phyloP scores from a whole-genome alignment of 2,113 vertebrate species.

The Upupa epops region DNA sequence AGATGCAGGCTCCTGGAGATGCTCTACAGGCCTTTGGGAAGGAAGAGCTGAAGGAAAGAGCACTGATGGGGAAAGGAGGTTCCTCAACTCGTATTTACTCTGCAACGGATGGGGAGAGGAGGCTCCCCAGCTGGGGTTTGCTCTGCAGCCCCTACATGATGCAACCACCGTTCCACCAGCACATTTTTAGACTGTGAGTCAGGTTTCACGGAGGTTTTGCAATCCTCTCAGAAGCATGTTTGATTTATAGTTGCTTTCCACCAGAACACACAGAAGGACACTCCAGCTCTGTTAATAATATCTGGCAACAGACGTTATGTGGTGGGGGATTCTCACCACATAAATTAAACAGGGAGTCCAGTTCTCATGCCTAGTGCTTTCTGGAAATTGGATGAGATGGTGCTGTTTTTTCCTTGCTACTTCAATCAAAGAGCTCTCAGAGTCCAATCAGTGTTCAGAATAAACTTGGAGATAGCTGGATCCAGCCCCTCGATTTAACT shows the following conservation, averaged over 20 bases:
- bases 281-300: background rate
- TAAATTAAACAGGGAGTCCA: background rate
- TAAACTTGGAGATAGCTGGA: background rate
- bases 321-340: background rate
- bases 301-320: background rate
- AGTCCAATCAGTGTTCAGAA: background rate
- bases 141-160: constrained; percentile 3
- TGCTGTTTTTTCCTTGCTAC: background rate
- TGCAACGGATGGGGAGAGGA: background rate
- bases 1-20: background rate
- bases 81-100: background rate
- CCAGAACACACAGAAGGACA: constrained; percentile 1
- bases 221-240: background rate
- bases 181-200: constrained; percentile 76
- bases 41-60: background rate
- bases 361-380: background rate
- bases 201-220: constrained; percentile 39
- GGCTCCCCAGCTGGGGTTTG: background rate
- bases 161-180: constrained; percentile 45
- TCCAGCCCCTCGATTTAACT: background rate
- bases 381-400: background rate
- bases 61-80: background rate
- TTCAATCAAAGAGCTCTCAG: background rate
- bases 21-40: background rate
- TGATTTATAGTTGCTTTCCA: constrained; percentile 38